Percentiles rank a stretch among this genome's conserved stretches.
These are phyloP conservation scores for Ephialtes manifestator DNA, from an alignment of 2,888 invertebrate species.

Conservation along the genomic window DNA sequence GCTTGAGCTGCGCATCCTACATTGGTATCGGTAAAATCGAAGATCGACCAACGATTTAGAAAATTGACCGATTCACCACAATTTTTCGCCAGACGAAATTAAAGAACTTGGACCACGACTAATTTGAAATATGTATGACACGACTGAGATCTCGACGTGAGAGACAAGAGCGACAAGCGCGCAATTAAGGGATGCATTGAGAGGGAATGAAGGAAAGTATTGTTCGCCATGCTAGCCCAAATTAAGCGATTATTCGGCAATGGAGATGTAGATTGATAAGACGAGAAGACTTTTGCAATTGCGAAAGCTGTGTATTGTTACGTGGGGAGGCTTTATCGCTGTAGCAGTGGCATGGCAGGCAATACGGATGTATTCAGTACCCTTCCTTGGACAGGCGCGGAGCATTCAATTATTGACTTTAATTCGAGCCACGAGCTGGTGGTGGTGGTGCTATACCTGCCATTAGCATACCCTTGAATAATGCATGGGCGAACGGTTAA, in stretches of 20 bases:
- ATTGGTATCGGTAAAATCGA: conserved; percentile 28
- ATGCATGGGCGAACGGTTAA: conserved; percentile 83
- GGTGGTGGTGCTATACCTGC: conserved; percentile 45
- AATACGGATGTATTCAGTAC: conserved; percentile 58
- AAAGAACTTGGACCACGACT: conserved; percentile 37
- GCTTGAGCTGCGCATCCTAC: background rate
- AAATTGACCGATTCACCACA: conserved; percentile 39
- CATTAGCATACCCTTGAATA: conserved; percentile 84
- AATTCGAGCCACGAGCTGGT: conserved; percentile 70
- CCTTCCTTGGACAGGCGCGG: conserved; percentile 63
- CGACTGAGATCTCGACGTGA: background rate
- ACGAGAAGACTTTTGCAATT: conserved; percentile 12
- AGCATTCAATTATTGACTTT: conserved; percentile 78
- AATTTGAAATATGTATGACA: conserved; percentile 20
- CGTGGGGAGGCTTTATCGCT: conserved; percentile 36
- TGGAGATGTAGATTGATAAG: conserved; percentile 46
- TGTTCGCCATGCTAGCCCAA: background rate
- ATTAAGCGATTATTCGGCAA: conserved; percentile 29
- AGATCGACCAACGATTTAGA: conserved; percentile 1
- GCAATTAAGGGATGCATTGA: background rate
- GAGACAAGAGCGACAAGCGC: background rate
- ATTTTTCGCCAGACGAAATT: conserved; percentile 31
- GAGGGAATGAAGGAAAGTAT: conserved; percentile 6
- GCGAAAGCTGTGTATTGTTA: conserved; percentile 30
- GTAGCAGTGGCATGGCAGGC: background rate